Conservation (phyloP, 2,888 invertebrate genomes). For the Amphipyra tragopoginis region DNA sequence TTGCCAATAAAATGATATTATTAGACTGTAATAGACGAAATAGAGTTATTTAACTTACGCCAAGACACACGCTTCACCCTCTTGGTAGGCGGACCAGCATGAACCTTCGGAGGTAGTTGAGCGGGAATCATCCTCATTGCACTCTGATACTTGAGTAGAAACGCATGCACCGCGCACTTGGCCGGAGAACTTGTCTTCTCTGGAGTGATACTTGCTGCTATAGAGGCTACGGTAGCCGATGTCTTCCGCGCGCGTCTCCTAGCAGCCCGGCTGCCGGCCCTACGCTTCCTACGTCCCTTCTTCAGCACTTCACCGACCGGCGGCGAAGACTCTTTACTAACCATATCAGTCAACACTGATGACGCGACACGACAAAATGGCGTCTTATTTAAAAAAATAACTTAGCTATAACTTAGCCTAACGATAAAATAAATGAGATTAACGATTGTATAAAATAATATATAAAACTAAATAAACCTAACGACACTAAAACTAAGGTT, state of each 20-base stretch:
- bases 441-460: slow-evolving; percentile 61
- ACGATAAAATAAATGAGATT: slow-evolving; percentile 60
- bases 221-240: slow-evolving; percentile 48
- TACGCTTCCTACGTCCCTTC: slow-evolving; percentile 72
- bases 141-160: slow-evolving; percentile 81
- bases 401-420: slow-evolving; percentile 63
- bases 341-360: slow-evolving; percentile 65
- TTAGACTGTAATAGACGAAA: too few relatives aligned
- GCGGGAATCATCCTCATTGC: slow-evolving; percentile 81
- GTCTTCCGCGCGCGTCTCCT: slow-evolving; percentile 73
- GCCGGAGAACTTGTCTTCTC: slow-evolving; percentile 68
- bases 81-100: slow-evolving; percentile 82
- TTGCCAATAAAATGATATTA: not conserved
- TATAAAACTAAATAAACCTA: slow-evolving; percentile 61
- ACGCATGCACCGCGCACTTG: slow-evolving; percentile 84
- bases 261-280: slow-evolving; percentile 73
- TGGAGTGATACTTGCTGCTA: slow-evolving; percentile 42
- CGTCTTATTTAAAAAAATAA: slow-evolving; percentile 65
- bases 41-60: slow-evolving; percentile 75
- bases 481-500: slow-evolving; percentile 60
- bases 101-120: slow-evolving; percentile 80
- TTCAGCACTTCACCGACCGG: slow-evolving; percentile 67
- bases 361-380: slow-evolving; percentile 77
- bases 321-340: slow-evolving; percentile 71
- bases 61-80: slow-evolving; percentile 85